Conservation (phyloP, 2,113 vertebrate genomes). For the Ahaetulla prasina region DNA sequence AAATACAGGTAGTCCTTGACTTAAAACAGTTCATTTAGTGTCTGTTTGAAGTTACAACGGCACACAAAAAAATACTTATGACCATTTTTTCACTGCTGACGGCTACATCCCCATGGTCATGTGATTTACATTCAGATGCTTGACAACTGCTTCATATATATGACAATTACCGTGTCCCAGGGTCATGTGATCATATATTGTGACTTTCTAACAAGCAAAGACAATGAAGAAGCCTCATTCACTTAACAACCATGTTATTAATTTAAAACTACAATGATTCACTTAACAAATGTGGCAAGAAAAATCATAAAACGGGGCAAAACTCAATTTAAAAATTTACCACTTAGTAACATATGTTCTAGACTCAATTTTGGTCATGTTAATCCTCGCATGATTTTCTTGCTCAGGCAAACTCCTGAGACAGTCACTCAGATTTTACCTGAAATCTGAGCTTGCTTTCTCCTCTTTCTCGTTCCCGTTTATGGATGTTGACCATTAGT, state of each 20-base stretch:
- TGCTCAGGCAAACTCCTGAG: neutral
- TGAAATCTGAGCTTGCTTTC: constrained; percentile 98
- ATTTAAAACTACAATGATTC: neutral
- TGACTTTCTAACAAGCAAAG: neutral
- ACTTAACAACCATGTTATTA: neutral
- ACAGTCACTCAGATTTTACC: constrained; percentile 66
- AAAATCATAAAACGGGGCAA: neutral
- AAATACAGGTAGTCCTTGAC: neutral
- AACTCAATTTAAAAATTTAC: neutral
- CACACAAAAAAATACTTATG: neutral
- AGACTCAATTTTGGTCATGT: neutral
- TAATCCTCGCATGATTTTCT: neutral
- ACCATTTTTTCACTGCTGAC: neutral
- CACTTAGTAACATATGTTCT: neutral
- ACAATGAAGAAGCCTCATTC: neutral
- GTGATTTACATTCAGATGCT: neutral
- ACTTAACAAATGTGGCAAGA: neutral
- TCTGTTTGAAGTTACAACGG: neutral
- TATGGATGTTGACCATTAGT: constrained; percentile 92
- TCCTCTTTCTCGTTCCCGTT: constrained; percentile 85
- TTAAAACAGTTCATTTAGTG: neutral
- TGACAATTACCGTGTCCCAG: neutral
- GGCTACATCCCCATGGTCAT: neutral
- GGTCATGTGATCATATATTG: neutral
- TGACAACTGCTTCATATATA: neutral